Evolutionary conservation across 1,140 invertebrate species (phyloP).

Genomic region (Drosophila quadrilineata): DNA sequence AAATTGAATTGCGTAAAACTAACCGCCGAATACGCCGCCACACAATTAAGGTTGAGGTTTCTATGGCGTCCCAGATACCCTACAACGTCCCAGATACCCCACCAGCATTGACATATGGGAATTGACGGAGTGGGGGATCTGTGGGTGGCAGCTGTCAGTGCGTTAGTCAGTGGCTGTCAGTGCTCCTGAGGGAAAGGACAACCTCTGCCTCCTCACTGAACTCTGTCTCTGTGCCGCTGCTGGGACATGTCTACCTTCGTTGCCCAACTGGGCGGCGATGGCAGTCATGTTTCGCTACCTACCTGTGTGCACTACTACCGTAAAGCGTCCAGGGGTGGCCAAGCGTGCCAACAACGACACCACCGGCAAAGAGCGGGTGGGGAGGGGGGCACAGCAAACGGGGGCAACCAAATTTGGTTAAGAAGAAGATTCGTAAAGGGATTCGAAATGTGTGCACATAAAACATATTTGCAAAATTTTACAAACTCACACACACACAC

Average conservation of each 20-base stretch:
- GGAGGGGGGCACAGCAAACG: neutral
- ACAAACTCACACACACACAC: constrained; percentile 32
- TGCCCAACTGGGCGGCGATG: neutral
- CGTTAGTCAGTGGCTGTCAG: constrained; percentile 77
- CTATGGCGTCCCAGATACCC: constrained; percentile 37
- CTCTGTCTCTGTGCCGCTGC: neutral
- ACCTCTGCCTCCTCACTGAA: neutral
- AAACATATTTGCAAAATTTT: constrained; percentile 72
- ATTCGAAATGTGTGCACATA: constrained; percentile 53
- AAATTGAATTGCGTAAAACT: constrained; percentile 77
- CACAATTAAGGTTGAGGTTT: constrained; percentile 79
- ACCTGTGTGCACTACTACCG: neutral
- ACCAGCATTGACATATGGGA: constrained; percentile 22
- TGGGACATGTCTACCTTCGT: constrained; percentile 33
- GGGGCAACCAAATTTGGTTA: constrained; percentile 27
- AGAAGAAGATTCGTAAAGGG: constrained; percentile 41
- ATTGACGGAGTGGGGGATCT: constrained; percentile 15
- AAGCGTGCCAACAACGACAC: constrained; percentile 40
- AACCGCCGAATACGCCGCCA: constrained; percentile 73
- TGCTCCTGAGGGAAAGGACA: neutral
- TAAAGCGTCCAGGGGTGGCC: constrained; percentile 29
- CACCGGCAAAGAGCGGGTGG: no score
- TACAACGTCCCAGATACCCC: neutral
- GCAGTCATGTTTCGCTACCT: neutral
- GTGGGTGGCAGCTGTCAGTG: constrained; percentile 76